A percentile compares a stretch with the other conserved stretches of the same genome.
phyloP scores from a whole-genome alignment of 2,888 invertebrate species.

The Syrista parreyssii region DNA sequence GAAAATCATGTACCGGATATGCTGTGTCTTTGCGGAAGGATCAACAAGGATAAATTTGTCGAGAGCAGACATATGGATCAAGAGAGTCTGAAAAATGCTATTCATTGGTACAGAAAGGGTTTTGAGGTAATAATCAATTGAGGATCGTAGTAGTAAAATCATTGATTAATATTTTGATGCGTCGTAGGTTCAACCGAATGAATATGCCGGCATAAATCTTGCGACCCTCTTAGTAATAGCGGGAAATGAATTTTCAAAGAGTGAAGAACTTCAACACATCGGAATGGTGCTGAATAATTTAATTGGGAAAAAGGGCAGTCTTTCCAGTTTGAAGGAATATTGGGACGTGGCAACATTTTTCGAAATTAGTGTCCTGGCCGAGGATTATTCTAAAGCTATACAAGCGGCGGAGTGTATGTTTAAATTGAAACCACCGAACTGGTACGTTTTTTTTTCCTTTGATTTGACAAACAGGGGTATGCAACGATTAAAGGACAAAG shows the following conservation, averaged over 20 bases:
- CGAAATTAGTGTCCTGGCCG: slow-evolving; percentile 96
- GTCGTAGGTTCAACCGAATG: slow-evolving; percentile 88
- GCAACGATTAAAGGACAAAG: not conserved
- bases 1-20: slow-evolving; percentile 98
- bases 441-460: slow-evolving; percentile 66
- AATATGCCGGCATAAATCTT: slow-evolving; percentile 98
- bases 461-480: not conserved
- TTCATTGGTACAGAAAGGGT: slow-evolving; percentile 96
- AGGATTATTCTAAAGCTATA: slow-evolving; percentile 96
- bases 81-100: slow-evolving; percentile 90
- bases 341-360: slow-evolving; percentile 99
- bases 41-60: slow-evolving; percentile 97
- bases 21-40: slow-evolving; percentile 96
- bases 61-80: slow-evolving; percentile 93
- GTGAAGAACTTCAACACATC: slow-evolving; percentile 90
- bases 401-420: slow-evolving; percentile 97
- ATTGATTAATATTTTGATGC: not conserved
- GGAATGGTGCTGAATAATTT: slow-evolving; percentile 96
- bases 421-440: slow-evolving; percentile 88
- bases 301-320: slow-evolving; percentile 96
- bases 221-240: slow-evolving; percentile 96
- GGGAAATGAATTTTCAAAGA: slow-evolving; percentile 94
- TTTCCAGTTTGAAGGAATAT: slow-evolving; percentile 93
- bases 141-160: not conserved
- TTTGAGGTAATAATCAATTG: slow-evolving; percentile 76